Percentiles rank a stretch among this genome's conserved stretches.
Evolutionary conservation across 2,888 invertebrate species (phyloP).

Genomic region (Callimorpha dominula): DNA sequence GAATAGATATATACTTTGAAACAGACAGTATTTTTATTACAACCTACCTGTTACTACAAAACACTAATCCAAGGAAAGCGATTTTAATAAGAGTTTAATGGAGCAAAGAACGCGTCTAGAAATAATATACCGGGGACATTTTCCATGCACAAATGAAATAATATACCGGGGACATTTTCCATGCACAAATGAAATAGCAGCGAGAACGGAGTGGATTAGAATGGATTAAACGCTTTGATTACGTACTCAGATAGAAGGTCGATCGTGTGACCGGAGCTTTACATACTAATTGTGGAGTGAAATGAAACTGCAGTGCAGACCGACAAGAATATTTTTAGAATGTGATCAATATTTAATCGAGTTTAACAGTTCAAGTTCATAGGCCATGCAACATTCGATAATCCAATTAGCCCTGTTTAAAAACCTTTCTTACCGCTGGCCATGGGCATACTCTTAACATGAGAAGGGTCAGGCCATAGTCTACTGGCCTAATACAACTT

Average conservation of each 20-base stretch:
- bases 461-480: too few relatives aligned
- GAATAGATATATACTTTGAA: not conserved
- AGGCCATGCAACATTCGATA: not conserved
- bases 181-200: constrained; percentile 17
- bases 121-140: constrained; percentile 13
- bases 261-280: constrained; percentile 8
- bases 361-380: not conserved
- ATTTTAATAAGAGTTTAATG: constrained; percentile 9
- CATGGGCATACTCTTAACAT: too few relatives aligned
- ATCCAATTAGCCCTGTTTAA: not conserved
- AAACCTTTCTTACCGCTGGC: too few relatives aligned
- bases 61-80: not conserved
- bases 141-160: constrained; percentile 18
- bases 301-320: constrained; percentile 9
- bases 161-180: constrained; percentile 14
- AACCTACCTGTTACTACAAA: not conserved
- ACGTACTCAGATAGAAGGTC: constrained; percentile 1
- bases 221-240: constrained; percentile 18
- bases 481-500: too few relatives aligned
- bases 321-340: not conserved
- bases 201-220: constrained; percentile 12
- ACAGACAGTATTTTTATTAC: not conserved
- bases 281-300: constrained; percentile 6
- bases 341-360: not conserved
- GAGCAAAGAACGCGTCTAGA: constrained; percentile 1